Conservation (phyloP, 2,888 invertebrate species). For the Chironomus tentans region DNA sequence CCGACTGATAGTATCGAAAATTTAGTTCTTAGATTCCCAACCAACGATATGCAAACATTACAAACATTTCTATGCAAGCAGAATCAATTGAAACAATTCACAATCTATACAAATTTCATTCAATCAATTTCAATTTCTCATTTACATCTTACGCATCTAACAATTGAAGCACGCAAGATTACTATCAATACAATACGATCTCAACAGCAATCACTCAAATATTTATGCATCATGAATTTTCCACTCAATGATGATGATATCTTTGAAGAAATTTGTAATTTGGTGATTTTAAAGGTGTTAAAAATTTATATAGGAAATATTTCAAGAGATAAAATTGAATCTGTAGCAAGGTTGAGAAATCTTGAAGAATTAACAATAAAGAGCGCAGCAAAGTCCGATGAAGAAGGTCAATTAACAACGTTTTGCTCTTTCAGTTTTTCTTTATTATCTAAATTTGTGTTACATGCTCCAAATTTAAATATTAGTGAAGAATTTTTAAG, state of each 20-base stretch:
- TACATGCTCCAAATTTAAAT: neutral
- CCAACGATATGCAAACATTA: neutral
- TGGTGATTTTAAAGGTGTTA: neutral
- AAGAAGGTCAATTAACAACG: neutral
- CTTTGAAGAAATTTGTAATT: neutral
- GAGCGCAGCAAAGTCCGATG: neutral
- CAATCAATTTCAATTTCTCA: neutral
- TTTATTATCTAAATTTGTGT: neutral
- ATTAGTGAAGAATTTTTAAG: neutral
- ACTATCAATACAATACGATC: neutral
- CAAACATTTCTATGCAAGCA: neutral
- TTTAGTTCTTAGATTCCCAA: neutral
- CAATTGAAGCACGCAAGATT: neutral
- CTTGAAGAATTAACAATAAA: neutral
- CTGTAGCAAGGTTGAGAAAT: neutral
- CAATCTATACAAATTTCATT: neutral
- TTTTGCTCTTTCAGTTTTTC: neutral
- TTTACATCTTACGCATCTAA: neutral
- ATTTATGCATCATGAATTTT: neutral
- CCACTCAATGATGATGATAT: neutral
- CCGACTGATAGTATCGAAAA: neutral
- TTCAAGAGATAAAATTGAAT: neutral
- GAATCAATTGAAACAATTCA: neutral
- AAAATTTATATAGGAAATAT: neutral
- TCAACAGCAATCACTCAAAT: neutral